These are phyloP conservation scores for Spongia lamella DNA, from an alignment of 37 sponge, comb jelly and placozoan genomes.

Conservation along the genomic window DNA sequence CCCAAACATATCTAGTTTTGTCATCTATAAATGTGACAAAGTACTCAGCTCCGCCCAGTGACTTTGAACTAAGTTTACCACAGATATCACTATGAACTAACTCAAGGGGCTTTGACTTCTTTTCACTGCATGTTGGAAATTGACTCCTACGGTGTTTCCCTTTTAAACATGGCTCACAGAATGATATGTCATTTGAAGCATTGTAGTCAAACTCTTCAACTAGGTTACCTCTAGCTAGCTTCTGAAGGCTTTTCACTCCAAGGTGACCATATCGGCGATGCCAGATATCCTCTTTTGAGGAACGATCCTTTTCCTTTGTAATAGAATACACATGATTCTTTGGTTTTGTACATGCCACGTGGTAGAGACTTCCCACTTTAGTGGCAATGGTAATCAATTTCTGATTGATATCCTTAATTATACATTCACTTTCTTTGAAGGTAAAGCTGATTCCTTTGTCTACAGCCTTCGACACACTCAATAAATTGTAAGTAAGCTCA, in stretches of 20 bases:
- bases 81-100: slow-evolving; percentile 8
- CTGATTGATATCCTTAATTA: background rate
- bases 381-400: background rate
- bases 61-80: background rate
- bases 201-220: slow-evolving; percentile 3
- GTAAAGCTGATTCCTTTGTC: background rate
- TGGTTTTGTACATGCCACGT: background rate
- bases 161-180: slow-evolving; percentile 16
- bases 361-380: slow-evolving; percentile 12
- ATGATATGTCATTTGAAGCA: background rate
- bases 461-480: slow-evolving; percentile 25
- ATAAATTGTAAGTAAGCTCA: slow-evolving; percentile 7
- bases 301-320: background rate
- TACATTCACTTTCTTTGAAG: background rate
- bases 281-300: slow-evolving; percentile 3
- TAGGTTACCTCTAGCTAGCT: slow-evolving; percentile 7
- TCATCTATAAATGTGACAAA: background rate
- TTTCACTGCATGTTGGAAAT: background rate
- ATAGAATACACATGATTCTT: background rate
- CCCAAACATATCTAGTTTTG: slow-evolving; percentile 3
- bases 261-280: slow-evolving; percentile 19
- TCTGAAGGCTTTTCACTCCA: background rate
- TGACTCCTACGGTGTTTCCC: background rate
- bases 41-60: slow-evolving; percentile 12
- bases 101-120: background rate